Base-by-base conservation (phyloP, 2,888 invertebrate species). In the Conomelus anceps region DNA sequence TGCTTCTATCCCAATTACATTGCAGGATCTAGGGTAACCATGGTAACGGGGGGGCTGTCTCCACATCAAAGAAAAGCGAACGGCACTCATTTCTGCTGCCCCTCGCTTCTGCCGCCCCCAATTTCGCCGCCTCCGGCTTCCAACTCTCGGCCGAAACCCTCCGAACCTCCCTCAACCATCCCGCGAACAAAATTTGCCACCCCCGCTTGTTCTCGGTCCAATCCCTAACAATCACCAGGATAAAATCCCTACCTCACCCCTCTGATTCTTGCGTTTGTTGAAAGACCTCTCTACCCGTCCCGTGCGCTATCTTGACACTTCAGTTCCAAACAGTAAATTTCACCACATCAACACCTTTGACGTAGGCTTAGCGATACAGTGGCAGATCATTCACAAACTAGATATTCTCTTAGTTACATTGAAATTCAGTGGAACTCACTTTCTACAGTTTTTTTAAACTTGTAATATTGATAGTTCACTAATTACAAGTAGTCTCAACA, bases 1-100 rank as follows among this genome's bases (percentile, higher is more conserved):
- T 22, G 63, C 63, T n/a, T 1, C 63, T 63, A n/a, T 86, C 86
- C 86, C 86, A 86, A 86, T 86, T 86, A 86, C 86, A 86, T 86
- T 86, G 86, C 86, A 86, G 86, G 29, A n/a, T 29, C 86, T 29
- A n/a, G 26, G 0, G 86, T 86, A 24, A 24, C 86, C n/a, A 86
- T 86, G 13, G 86, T 23, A 26, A 86, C 86, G 41, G 41, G 41
- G 41, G 3, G n/a, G 63, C 63, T 63, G 63, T 63, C 63, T 63
- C 63, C 63, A 63, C 63, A 63, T 63, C 63, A 63, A 63, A 63
- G 63, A 63, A 63, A 63, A 63, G 63, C 63, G 63, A 63, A 63
- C 63, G 63, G 63, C 63, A 63, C 63, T 63, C 63, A 63, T 63
- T 63, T 63, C 63, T 63, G 63, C n/a, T 63, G 63, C 63, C 63